Evolutionary conservation across 2,113 vertebrate species (phyloP).

Genomic region (Ochotona curzoniae): DNA sequence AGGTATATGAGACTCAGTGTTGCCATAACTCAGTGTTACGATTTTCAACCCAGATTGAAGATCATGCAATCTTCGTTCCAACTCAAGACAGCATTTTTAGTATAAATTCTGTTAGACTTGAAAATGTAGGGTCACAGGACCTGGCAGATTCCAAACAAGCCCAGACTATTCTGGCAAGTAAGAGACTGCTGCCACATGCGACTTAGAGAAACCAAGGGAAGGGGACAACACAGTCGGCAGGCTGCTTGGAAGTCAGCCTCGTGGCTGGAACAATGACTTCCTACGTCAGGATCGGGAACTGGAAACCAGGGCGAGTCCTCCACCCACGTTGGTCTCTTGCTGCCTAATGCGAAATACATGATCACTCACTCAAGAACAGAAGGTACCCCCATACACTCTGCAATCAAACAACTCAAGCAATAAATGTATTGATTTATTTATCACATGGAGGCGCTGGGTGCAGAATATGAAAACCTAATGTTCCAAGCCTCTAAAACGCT

Average conservation of each 20-base stretch:
- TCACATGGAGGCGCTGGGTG: not conserved
- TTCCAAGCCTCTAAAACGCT: not conserved
- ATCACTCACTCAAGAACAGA: not conserved
- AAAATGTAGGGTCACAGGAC: not conserved
- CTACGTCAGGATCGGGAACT: not conserved
- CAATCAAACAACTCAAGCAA: not conserved
- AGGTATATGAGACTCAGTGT: not conserved
- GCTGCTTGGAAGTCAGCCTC: not conserved
- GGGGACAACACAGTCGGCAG: not conserved
- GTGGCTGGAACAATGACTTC: slow-evolving; percentile 13
- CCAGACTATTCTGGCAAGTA: not conserved
- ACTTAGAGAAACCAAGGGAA: not conserved
- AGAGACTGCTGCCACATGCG: not conserved
- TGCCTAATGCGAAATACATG: not conserved
- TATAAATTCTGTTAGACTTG: slow-evolving; percentile 31
- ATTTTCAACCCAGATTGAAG: slow-evolving; percentile 67
- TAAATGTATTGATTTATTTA: slow-evolving; percentile 38
- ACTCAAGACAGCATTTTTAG: slow-evolving; percentile 34
- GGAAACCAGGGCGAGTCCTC: not conserved
- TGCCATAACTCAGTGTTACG: not conserved
- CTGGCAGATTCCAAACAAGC: slow-evolving; percentile 52
- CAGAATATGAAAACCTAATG: slow-evolving; percentile 44
- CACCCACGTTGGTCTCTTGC: not conserved
- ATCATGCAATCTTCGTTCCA: slow-evolving; percentile 45
- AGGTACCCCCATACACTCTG: not conserved